Percentiles rank a stretch among this genome's conserved stretches.
Evolutionary conservation across 2,113 vertebrate genomes (phyloP).

Genomic region (Cheirogaleus medius): DNA sequence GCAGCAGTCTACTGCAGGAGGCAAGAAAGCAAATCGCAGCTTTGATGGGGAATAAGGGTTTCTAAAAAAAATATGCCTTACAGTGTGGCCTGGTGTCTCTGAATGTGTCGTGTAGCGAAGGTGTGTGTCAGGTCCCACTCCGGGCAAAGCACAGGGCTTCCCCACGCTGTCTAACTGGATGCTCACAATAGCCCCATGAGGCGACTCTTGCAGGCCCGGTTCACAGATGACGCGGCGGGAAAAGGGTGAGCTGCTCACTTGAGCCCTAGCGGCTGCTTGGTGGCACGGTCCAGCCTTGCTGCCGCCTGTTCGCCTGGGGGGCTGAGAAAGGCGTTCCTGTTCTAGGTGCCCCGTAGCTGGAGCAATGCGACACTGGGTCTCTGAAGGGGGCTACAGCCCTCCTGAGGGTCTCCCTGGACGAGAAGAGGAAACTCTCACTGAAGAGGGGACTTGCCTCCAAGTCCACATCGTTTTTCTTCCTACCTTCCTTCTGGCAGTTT

Average conservation of each 20-base stretch:
- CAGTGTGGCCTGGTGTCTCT: not conserved
- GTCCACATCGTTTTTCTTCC: not conserved
- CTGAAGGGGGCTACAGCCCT: not conserved
- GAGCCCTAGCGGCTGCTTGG: not conserved
- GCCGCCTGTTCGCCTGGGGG: not conserved
- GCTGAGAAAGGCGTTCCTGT: not conserved
- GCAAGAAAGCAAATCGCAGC: not conserved
- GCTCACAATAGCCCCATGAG: not conserved
- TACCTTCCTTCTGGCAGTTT: no score
- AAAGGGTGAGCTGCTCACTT: not conserved
- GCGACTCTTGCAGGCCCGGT: accelerated
- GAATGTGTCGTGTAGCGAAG: not conserved
- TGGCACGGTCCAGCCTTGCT: not conserved
- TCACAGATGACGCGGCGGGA: not conserved
- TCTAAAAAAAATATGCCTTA: not conserved
- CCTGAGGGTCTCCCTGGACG: not conserved
- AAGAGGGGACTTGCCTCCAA: not conserved
- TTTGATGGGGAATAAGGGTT: not conserved
- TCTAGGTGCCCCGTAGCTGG: accelerated
- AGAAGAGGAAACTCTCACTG: not conserved
- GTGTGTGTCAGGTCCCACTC: no score
- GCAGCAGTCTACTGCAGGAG: no score
- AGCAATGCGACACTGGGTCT: not conserved
- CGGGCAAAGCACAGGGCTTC: no score
- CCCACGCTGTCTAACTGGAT: not conserved